Evolutionary conservation across 2,113 vertebrate species (phyloP), one percentile per base, ranked within the genome.

Genomic region (Alexandromys fortis): DNA sequence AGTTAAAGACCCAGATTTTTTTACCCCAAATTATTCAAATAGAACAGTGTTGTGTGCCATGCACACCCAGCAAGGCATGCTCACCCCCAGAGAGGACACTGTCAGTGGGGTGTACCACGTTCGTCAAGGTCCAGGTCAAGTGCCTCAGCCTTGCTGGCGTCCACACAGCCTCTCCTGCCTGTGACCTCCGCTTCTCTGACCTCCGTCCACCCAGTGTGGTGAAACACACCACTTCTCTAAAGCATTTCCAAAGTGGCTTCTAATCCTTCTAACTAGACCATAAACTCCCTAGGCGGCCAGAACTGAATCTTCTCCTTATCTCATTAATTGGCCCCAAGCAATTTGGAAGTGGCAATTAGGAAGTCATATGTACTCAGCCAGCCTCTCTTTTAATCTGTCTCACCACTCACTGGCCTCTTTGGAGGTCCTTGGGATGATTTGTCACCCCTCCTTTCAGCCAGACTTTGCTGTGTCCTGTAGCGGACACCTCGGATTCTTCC

Each of bases 11-110:
- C 24, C 86, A 4, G 8, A 42, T 55, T 65, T 72, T 72, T 73
- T 70, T 42, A 90, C 28, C 77, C 81, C 65, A 77, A n/a, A 77
- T 94, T 68, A 67, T 91, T 73, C 86, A 35, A 96, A 45, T 19
- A 67, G 49, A 70, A 72, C 87, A 77, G 55, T 79, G 33, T 79
- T 90, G 58, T 49, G 87, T 93, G 35, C 72, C 49, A 3, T 82
- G 7, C 67, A 65, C 73, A 79, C 12, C 55, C 19, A 26, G 26
- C n/a, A 9, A 70, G 22, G 19, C n/a, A n/a, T 2, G 33, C 35
- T 38, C 21, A 85, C 35, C 33, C 61, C 45, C 19, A 85, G 55
- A 92, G 52, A 19, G 55, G 19, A 2, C 35, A 0, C 13, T 68
- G n/a, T 55, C 38, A 22, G 5, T 7, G 12, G 9, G 6, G 26